Conservation (phyloP, 2,113 vertebrate genomes). For the Dunckerocampus dactyliophorus region DNA sequence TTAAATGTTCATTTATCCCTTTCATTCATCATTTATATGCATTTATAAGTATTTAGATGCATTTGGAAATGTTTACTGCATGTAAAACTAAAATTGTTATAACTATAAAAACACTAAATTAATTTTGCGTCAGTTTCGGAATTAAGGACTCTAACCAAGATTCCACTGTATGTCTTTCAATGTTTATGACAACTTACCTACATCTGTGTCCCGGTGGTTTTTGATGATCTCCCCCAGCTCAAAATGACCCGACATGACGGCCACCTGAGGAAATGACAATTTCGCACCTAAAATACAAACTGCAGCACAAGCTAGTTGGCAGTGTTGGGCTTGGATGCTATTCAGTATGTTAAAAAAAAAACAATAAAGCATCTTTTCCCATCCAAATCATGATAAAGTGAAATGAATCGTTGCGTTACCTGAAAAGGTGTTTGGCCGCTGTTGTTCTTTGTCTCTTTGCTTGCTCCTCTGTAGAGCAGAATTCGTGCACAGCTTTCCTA, state of each 20-base stretch:
- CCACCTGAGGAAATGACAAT: conserved; percentile 71
- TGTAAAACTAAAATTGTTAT: too few relatives aligned
- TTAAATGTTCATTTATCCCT: too few relatives aligned
- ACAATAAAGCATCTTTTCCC: not conserved
- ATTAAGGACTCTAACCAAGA: too few relatives aligned
- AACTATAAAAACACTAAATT: too few relatives aligned
- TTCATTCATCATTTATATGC: too few relatives aligned
- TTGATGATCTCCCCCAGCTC: conserved; percentile 90
- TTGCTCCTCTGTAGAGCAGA: conserved; percentile 85
- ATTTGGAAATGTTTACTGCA: too few relatives aligned
- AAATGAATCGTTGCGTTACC: conserved; percentile 58
- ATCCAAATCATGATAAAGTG: not conserved
- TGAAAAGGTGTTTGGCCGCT: conserved; percentile 87
- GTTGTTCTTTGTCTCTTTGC: conserved; percentile 87
- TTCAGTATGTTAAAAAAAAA: not conserved
- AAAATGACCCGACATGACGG: conserved; percentile 89
- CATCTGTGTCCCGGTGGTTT: conserved; percentile 83
- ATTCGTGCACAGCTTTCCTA: conserved; percentile 89
- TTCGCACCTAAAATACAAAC: not conserved
- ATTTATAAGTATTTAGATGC: too few relatives aligned
- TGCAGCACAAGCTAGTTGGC: not conserved
- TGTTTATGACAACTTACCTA: conserved; percentile 73
- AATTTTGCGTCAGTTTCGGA: too few relatives aligned
- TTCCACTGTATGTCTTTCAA: too few relatives aligned
- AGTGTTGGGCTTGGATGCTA: not conserved